Evolutionary conservation across 1,140 invertebrate species (phyloP).

Genomic region (Dreissena rostriformis): DNA sequence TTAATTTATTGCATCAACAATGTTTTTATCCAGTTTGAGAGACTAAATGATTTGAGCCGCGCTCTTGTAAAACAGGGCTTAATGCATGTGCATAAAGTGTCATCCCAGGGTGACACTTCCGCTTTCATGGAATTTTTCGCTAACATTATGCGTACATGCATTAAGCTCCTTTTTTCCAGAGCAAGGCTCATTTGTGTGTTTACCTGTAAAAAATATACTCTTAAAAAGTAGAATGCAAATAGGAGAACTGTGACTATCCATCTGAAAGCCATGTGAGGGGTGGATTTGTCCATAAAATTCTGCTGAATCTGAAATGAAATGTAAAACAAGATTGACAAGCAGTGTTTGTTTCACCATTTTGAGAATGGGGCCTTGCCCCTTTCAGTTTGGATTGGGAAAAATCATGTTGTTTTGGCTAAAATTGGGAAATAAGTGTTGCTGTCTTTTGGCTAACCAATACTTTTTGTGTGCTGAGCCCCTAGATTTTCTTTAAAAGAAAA

Average conservation of each 20-base stretch:
- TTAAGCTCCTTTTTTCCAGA: neutral
- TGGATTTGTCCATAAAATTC: constrained; percentile 70
- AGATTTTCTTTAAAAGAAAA: too few species aligned
- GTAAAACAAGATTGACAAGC: too few species aligned
- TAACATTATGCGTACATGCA: too few species aligned
- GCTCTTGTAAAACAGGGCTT: neutral
- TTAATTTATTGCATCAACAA: too few species aligned
- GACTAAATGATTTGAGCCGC: neutral
- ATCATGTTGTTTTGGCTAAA: too few species aligned
- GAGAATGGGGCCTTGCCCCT: too few species aligned
- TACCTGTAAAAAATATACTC: constrained; percentile 75
- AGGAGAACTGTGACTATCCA: constrained; percentile 66
- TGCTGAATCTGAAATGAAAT: constrained; percentile 70
- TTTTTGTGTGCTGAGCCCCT: too few species aligned
- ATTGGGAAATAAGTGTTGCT: too few species aligned
- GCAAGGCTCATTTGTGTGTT: neutral
- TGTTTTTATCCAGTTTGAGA: neutral
- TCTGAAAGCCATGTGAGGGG: constrained; percentile 67
- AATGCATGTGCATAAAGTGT: neutral
- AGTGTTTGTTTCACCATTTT: too few species aligned
- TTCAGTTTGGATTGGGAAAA: too few species aligned
- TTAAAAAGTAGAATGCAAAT: constrained; percentile 63
- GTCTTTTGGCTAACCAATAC: too few species aligned
- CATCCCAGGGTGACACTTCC: too few species aligned
- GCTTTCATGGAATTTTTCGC: neutral